A percentile compares a stretch with the other conserved stretches of the same genome.
Conservation (phyloP, 2,113 vertebrate species). For the Apteryx mantelli region DNA sequence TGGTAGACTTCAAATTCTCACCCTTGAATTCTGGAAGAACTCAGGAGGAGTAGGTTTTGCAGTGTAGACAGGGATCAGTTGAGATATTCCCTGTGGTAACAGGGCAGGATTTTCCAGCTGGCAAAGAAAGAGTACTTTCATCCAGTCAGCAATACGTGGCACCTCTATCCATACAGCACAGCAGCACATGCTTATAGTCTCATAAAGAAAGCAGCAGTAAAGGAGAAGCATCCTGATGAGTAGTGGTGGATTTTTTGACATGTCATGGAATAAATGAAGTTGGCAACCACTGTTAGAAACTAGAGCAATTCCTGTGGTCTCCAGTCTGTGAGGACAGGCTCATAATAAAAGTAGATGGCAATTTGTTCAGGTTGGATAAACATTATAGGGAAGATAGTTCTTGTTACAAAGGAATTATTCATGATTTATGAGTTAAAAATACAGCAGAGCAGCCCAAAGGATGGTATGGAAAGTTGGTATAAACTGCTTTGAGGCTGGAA, state of each 20-base stretch:
- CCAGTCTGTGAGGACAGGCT: background rate
- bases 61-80: background rate
- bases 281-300: background rate
- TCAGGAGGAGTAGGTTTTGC: background rate
- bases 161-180: fast-evolving
- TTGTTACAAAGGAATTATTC: background rate
- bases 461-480: background rate
- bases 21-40: background rate
- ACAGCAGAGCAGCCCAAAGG: background rate
- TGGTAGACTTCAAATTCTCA: background rate
- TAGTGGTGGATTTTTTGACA: background rate
- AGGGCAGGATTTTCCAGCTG: background rate
- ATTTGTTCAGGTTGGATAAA: background rate
- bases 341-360: background rate
- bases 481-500: background rate
- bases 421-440: background rate
- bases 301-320: background rate
- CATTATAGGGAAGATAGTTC: background rate
- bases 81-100: background rate
- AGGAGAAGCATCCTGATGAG: background rate
- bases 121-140: background rate
- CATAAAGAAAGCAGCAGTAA: background rate
- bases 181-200: background rate
- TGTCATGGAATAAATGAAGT: background rate
- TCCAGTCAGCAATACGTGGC: background rate